These are phyloP conservation scores for Watsonalla binaria DNA, from an alignment of 2,888 invertebrate genomes.

Conservation along the genomic window DNA sequence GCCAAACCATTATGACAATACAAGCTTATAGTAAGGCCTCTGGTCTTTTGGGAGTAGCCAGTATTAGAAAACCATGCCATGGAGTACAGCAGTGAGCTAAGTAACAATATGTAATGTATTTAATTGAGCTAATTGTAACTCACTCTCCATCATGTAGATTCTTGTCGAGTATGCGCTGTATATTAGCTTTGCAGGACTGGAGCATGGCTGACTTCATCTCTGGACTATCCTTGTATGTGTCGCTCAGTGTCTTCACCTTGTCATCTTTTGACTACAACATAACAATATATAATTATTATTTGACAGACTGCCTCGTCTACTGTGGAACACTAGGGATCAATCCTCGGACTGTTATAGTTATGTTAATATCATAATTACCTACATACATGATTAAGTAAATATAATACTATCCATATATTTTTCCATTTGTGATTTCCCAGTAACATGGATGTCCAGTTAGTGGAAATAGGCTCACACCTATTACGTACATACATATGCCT, in stretches of 20 bases:
- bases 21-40: too few relatives aligned
- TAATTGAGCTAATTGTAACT: conserved; percentile 21
- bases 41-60: background rate
- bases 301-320: background rate
- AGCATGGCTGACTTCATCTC: conserved; percentile 86
- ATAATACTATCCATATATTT: too few relatives aligned
- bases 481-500: too few relatives aligned
- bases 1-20: too few relatives aligned
- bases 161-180: conserved; percentile 85
- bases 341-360: too few relatives aligned
- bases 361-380: too few relatives aligned
- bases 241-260: conserved; percentile 82
- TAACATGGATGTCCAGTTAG: too few relatives aligned
- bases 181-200: conserved; percentile 84
- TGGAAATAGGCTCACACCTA: too few relatives aligned
- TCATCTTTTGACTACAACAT: conserved; percentile 81
- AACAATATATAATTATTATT: background rate
- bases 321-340: too few relatives aligned
- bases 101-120: background rate
- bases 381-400: too few relatives aligned
- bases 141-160: conserved; percentile 82
- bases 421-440: too few relatives aligned
- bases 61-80: background rate
- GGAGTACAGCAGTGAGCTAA: too few relatives aligned
- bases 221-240: conserved; percentile 82